Conservation (phyloP, 2,113 vertebrate genomes). For the Labrus mixtus region DNA sequence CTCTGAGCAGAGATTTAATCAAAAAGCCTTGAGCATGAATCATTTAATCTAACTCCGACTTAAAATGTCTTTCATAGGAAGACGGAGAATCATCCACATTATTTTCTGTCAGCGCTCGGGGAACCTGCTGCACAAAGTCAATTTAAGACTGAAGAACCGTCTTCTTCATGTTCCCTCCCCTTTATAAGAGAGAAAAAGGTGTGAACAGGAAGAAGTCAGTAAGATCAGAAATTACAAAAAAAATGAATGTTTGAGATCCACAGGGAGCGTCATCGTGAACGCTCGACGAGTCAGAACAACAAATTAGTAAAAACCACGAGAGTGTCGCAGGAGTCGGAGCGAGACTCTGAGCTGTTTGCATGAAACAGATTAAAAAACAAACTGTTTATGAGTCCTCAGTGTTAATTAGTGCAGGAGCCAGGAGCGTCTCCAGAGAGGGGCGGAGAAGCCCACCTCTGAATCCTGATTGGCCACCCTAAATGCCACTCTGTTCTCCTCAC, state of each 20-base stretch:
- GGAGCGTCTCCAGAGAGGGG: neutral
- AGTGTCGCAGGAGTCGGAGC: slow-evolving; percentile 19
- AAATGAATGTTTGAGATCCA: slow-evolving; percentile 26
- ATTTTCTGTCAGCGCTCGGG: neutral
- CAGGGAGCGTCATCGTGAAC: slow-evolving; percentile 9
- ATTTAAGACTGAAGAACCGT: slow-evolving; percentile 1
- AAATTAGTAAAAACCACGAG: slow-evolving; percentile 30
- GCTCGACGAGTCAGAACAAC: slow-evolving; percentile 32
- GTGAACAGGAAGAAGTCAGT: too few species aligned
- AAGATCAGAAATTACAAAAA: neutral
- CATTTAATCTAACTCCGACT: slow-evolving; percentile 41
- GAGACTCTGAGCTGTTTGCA: neutral
- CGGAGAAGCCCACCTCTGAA: neutral
- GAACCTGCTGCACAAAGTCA: slow-evolving; percentile 11
- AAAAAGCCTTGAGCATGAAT: slow-evolving; percentile 50
- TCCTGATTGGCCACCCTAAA: neutral
- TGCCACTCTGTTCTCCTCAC: neutral
- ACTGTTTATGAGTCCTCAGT: neutral
- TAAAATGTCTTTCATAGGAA: slow-evolving; percentile 23
- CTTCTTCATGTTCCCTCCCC: slow-evolving; percentile 4
- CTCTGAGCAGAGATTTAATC: slow-evolving; percentile 50
- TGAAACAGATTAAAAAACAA: slow-evolving; percentile 4
- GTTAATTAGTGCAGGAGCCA: slow-evolving; percentile 4
- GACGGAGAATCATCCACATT: slow-evolving; percentile 13
- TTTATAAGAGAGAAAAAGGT: slow-evolving; percentile 25